Base-by-base conservation (phyloP, 1,140 invertebrate genomes). In the Brachionus paranguensis region DNA sequence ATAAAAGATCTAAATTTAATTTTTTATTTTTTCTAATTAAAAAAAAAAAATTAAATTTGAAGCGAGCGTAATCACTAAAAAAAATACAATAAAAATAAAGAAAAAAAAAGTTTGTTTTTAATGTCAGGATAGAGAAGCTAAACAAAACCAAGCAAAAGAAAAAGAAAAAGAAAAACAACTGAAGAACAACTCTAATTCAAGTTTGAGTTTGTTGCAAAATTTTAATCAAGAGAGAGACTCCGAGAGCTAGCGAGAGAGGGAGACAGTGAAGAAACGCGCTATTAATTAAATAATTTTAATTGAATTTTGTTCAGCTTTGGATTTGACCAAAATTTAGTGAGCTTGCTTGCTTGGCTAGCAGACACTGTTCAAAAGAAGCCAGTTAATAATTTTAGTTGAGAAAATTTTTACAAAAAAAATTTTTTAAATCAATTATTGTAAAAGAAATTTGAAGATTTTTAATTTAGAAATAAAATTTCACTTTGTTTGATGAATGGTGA, bases 201-300 rank as follows among this genome's bases (percentile, higher is more conserved):
- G 53, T 55, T 55, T 55, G 7, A 55, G 53, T 55, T 55, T 55
- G 53, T 55, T 55, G 53, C 17, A 55, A 55, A 55, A 50, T 78
- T 33, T 33, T 70, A 70, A 43, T 37, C 41, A 37, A 33, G 24
- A 70, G 41, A 33, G 24, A 70, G 41, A 70, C 11, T n/a, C 29
- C 12, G 20, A 12, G 68, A 70, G 68, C 6, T 29, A 43, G 72
- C 43, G 41, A 8, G 72, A 74, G 70, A 76, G 72, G 50, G 24
- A 79, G 47, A 79, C 27, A 83, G 20, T 17, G 29, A 43, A 60
- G 33, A 60, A 60, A 64, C 50, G 50, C 55, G 78, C 50, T 45
- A 79, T 37, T 79, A 79, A 55, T 79, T 79, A 60, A 79, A 60
- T 64, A 64, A 79, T 60, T 43, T 47, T 45, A 83, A 55, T 83